These are phyloP conservation scores for Caenorhabditis drosophilae DNA, from an alignment of 2,888 invertebrate genomes.

Conservation along the genomic window DNA sequence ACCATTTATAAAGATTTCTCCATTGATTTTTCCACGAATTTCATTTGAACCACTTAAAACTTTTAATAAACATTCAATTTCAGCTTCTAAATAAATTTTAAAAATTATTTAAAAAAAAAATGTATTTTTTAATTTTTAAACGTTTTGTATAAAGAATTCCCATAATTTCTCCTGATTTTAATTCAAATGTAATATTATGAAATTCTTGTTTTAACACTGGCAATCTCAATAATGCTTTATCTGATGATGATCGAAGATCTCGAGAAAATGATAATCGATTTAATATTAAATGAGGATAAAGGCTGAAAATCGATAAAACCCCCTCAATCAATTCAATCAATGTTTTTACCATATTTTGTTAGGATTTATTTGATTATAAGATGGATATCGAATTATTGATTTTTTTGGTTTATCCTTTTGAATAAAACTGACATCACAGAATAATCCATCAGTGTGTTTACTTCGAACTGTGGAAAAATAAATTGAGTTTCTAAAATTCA, in stretches of 20 bases:
- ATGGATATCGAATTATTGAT: slow-evolving; percentile 17
- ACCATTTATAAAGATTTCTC: slow-evolving; percentile 86
- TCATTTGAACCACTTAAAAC: slow-evolving; percentile 81
- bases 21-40: slow-evolving; percentile 74
- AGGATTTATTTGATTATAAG: slow-evolving; percentile 14
- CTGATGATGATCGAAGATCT: slow-evolving; percentile 68
- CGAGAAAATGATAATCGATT: slow-evolving; percentile 77
- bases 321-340: background rate
- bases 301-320: slow-evolving; percentile 36
- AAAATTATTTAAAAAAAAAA: background rate
- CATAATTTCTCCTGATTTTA: slow-evolving; percentile 86
- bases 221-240: slow-evolving; percentile 68
- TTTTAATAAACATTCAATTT: slow-evolving; percentile 85
- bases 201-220: slow-evolving; percentile 73
- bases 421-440: slow-evolving; percentile 12
- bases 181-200: slow-evolving; percentile 84
- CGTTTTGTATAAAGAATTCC: slow-evolving; percentile 84
- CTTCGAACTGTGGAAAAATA: slow-evolving; percentile 35
- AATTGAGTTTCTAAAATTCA: slow-evolving; percentile 26
- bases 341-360: background rate
- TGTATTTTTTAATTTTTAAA: slow-evolving; percentile 29
- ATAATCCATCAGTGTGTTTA: slow-evolving; percentile 30
- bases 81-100: slow-evolving; percentile 74
- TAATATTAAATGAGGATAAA: slow-evolving; percentile 73
- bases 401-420: slow-evolving; percentile 22